Evolutionary conservation across 2,888 invertebrate genomes (phyloP), one percentile per base, ranked within the genome.

Genomic region (Himalopsyche kuldschensis): DNA sequence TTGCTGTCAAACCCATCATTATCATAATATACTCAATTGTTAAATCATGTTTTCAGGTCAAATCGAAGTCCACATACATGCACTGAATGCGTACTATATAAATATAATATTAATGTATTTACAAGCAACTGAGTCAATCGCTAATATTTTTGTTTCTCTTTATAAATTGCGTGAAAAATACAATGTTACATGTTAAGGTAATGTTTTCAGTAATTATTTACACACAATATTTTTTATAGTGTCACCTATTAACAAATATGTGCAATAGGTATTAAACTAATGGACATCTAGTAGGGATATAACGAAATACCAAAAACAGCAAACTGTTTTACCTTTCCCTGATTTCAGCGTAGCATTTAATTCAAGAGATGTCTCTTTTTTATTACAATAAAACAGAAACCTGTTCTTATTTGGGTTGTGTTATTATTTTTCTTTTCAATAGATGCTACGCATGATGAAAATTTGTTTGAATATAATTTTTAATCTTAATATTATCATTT

Each of bases 1-100:
- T 91, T 1, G 82, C 91, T 0, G 87, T 91, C 1, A 89, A 90
- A 75, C 92, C 92, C 24, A 24, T 4, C 3, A 35, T 35, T 32
- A 32, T 76, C n/a, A 76, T 76, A 35, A 76, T 35, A 35, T 76
- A 41, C 10, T 20, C 30, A 31, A n/a, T 35, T 1, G 0, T 76
- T 3, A 76, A 41, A 47, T 46, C 80, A 10, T 5, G 32, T 75
- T 69, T 31, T 41, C 41, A 20, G 17, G 41, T 24, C 3, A 69
- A 80, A 31, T 31, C 35, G 5, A 24, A 76, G 8, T 8, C 76
- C 15, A 31, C 32, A 31, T 35, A 76, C 35, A 1, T 4, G 1
- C 32, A 35, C 30, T 69, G 17, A 76, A 76, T 76, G 27, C 32
- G 1, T 31, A 31, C n/a, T 31, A 3, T 6, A 4, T 15, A 31